Percentiles rank a stretch among this genome's conserved stretches.
Conservation (phyloP, 2,113 vertebrate species). For the Salvelinus sp. region DNA sequence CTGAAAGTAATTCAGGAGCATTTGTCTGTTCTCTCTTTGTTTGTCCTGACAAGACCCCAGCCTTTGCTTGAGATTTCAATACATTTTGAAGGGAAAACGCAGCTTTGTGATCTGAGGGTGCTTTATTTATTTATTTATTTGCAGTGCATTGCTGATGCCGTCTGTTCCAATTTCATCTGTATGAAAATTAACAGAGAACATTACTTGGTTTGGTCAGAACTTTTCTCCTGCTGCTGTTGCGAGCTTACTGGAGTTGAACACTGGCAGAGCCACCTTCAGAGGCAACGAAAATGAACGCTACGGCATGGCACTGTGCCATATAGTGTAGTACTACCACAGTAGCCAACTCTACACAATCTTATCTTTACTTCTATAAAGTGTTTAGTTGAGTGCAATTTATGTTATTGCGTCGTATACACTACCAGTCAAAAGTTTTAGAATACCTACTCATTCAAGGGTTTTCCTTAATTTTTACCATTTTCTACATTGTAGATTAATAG, state of each 20-base stretch:
- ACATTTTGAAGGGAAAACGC: conserved; percentile 21
- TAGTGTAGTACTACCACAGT: conserved; percentile 16
- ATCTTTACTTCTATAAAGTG: neutral
- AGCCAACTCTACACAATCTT: conserved; percentile 25
- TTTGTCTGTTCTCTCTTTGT: conserved; percentile 2
- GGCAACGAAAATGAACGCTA: conserved; percentile 35
- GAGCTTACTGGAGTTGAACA: conserved; percentile 47
- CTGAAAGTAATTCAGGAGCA: conserved; percentile 29
- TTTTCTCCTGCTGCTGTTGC: conserved; percentile 35
- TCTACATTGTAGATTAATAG: too few species aligned
- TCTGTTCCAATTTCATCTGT: conserved; percentile 54
- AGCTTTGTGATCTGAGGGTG: conserved; percentile 20
- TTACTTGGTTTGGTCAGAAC: conserved; percentile 53
- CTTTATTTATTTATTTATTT: conserved; percentile 33
- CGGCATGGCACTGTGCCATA: conserved; percentile 39
- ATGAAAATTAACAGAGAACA: conserved; percentile 69
- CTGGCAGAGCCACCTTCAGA: conserved; percentile 52
- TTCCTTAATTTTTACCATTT: too few species aligned
- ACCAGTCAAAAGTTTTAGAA: too few species aligned
- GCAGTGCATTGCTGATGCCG: conserved; percentile 41
- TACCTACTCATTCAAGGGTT: too few species aligned
- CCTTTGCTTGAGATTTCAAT: conserved; percentile 28
- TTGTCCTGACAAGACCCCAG: conserved; percentile 21
- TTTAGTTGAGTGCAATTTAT: neutral
- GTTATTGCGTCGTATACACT: neutral